These are phyloP conservation scores for Hydrolagus affinis DNA, from an alignment of 2,113 vertebrate genomes.

Conservation along the genomic window DNA sequence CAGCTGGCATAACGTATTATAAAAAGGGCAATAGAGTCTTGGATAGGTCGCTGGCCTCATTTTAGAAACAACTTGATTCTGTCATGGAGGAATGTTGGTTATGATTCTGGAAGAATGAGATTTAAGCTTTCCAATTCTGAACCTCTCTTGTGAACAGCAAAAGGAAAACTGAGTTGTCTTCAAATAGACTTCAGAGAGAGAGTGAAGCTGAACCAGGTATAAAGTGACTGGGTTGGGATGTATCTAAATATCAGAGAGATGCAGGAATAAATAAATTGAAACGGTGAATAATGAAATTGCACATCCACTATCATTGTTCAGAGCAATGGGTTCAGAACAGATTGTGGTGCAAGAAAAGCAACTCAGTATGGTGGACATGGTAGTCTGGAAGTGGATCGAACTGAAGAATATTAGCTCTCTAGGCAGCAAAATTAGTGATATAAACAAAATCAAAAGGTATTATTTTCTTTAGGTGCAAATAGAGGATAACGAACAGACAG, in stretches of 20 bases:
- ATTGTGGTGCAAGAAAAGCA: not conserved
- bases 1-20: too few relatives aligned
- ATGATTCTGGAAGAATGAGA: not conserved
- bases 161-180: not conserved
- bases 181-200: not conserved
- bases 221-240: too few relatives aligned
- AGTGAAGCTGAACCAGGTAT: too few relatives aligned
- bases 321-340: not conserved
- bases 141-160: not conserved
- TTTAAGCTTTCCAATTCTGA: not conserved
- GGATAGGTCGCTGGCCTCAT: too few relatives aligned
- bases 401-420: not conserved
- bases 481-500: constrained; percentile 46
- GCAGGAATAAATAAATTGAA: not conserved
- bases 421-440: not conserved
- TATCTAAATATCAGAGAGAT: not conserved
- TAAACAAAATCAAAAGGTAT: not conserved
- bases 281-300: too few relatives aligned
- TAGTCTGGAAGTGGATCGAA: not conserved
- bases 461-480: constrained; percentile 47
- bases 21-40: too few relatives aligned
- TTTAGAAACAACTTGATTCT: too few relatives aligned
- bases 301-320: not conserved
- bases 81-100: not conserved
- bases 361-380: not conserved